Base-by-base conservation (phyloP, 1,140 invertebrate genomes). In the Ericerus pela region DNA sequence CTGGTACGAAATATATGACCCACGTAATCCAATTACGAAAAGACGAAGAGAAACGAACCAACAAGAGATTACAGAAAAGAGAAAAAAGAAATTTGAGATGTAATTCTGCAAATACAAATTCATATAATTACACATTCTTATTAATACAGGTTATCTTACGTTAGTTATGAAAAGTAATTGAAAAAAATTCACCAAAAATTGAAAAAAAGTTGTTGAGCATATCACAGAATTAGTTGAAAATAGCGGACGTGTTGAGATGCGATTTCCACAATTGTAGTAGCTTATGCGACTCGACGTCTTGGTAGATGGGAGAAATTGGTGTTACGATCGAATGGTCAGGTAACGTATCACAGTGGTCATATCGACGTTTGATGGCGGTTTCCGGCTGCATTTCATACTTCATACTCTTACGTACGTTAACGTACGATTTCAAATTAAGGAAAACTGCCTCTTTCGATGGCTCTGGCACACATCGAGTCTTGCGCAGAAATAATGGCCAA, bases 1-100 rank as follows among this genome's bases (percentile, higher is more conserved):
- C 67, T 93, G 94, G 87, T 98, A 94, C 68, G 90, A 96, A 65
- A 90, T 96, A 56, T 85, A 85, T 65, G 93, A 97, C 74, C 95
- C 96, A 0, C 73, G 94, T 62, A 96, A 97, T 76, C 86, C 89
- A 0, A 69, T 98, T 0, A 96, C 90, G 62, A 90, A 95, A 73
- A 74, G 93, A 53, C 79, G 91, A 67, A 73, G 93, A 58, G 88
- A 79, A 61, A 57, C 57, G 2, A 63, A 59, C 52, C 65, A 67
- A 61, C 30, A 55, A 38, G 29, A 88, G 47, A 85, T 64, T 20
- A 20, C 16, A 28, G 57, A 57, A 27, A 60, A 56, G 27, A 51
- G 30, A 33, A 58, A 53, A 52, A 1, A 30, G n/a, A 58, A 28
- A 16, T 18, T 16, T 26, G 27, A 58, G 14, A n/a, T 52, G 30